phyloP scores from a whole-genome alignment of 2,113 vertebrate species.

The Entosphenus tridentatus region DNA sequence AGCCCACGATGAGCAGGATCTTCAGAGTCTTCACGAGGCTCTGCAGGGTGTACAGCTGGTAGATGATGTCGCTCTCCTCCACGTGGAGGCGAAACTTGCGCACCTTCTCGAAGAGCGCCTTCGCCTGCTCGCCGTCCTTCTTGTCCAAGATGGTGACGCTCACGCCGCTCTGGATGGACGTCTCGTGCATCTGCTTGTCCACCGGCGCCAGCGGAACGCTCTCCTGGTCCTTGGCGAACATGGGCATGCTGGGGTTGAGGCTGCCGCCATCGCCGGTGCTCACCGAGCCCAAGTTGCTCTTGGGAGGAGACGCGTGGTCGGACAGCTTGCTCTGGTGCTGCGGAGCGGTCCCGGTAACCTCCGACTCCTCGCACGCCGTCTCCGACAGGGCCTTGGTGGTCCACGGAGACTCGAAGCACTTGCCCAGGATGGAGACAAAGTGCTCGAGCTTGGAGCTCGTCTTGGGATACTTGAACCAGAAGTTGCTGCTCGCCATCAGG shows the following conservation, averaged over 20 bases:
- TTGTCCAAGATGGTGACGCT: constrained; percentile 23
- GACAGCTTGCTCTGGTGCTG: not conserved
- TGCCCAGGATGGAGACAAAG: constrained; percentile 33
- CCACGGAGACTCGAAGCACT: constrained; percentile 47
- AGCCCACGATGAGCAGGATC: constrained; percentile 25
- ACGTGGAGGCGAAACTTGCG: constrained; percentile 30
- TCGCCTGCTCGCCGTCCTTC: constrained; percentile 35
- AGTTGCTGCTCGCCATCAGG: constrained; percentile 33
- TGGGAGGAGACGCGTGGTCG: not conserved
- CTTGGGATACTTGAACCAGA: constrained; percentile 45
- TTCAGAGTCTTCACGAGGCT: constrained; percentile 29
- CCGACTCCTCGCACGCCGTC: constrained; percentile 23
- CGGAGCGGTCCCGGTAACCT: constrained; percentile 4
- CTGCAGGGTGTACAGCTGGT: constrained; percentile 37
- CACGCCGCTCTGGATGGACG: not conserved
- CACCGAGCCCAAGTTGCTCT: not conserved
- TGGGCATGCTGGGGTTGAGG: not conserved
- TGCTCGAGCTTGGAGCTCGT: constrained; percentile 41
- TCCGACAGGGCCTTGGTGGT: constrained; percentile 34
- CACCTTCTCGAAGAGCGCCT: constrained; percentile 41
- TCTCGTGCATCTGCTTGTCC: constrained; percentile 1
- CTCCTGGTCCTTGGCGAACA: too few relatives aligned
- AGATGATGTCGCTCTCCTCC: constrained; percentile 33
- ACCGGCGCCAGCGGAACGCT: not conserved
- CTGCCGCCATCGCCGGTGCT: not conserved